These are phyloP conservation scores for Pseudobourletiella spinata DNA, from an alignment of 1,140 invertebrate species.

Conservation along the genomic window DNA sequence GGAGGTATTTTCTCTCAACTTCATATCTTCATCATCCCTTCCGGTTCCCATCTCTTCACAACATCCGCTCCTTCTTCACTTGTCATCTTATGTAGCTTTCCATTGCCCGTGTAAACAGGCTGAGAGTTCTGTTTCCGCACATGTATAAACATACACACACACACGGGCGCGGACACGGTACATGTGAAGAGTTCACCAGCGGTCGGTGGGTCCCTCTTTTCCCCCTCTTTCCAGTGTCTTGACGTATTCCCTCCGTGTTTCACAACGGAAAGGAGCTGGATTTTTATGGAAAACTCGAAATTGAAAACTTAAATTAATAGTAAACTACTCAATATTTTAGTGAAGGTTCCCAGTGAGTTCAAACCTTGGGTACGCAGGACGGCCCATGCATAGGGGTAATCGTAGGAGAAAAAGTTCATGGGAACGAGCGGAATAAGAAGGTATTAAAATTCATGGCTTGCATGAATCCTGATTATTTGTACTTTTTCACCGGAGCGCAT, in stretches of 20 bases:
- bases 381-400: not conserved
- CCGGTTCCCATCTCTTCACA: conserved; percentile 21
- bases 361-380: not conserved
- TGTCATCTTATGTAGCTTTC: not conserved
- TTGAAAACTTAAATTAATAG: too few relatives aligned
- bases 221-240: not conserved
- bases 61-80: conserved; percentile 15
- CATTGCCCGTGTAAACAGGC: not conserved
- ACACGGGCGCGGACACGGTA: too few relatives aligned
- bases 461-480: conserved; percentile 22
- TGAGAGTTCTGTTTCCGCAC: too few relatives aligned
- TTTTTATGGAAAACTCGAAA: too few relatives aligned
- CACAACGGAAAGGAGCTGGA: too few relatives aligned
- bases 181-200: too few relatives aligned
- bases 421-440: not conserved
- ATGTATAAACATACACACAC: not conserved
- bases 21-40: conserved; percentile 16
- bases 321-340: not conserved
- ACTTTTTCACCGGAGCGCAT: not conserved
- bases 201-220: too few relatives aligned
- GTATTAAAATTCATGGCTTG: not conserved
- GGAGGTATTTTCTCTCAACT: conserved; percentile 23
- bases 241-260: too few relatives aligned
- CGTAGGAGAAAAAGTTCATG: too few relatives aligned
- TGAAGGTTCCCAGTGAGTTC: not conserved